Evolutionary conservation across 2,113 vertebrate species (phyloP).

Genomic region (Bubo blakistoni): DNA sequence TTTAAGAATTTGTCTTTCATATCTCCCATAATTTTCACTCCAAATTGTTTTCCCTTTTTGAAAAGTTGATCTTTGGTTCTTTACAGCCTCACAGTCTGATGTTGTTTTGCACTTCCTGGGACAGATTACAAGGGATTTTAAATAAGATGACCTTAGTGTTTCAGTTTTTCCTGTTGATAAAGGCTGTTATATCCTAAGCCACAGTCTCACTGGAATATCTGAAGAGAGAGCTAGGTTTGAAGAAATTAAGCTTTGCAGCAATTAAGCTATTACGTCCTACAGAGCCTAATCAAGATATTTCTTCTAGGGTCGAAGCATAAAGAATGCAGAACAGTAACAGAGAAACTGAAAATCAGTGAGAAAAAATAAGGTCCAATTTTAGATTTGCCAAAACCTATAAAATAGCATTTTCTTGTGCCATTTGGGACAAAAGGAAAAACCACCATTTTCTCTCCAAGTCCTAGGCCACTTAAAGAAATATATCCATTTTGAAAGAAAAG

Average conservation of each 20-base stretch:
- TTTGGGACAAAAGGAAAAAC: not conserved
- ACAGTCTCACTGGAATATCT: not conserved
- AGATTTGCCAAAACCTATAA: not conserved
- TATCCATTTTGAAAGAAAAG: not conserved
- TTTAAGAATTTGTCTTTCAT: not conserved
- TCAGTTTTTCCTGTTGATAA: not conserved
- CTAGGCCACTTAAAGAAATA: not conserved
- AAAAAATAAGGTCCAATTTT: not conserved
- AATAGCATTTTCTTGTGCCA: not conserved
- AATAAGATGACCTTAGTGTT: not conserved
- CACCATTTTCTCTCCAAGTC: not conserved
- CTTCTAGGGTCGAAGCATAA: not conserved
- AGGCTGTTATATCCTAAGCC: not conserved
- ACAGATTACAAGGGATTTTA: not conserved
- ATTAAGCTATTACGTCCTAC: not conserved
- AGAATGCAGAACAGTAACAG: not conserved
- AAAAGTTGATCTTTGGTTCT: not conserved
- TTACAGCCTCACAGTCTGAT: not conserved
- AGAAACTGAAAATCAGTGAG: not conserved
- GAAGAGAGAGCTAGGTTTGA: not conserved
- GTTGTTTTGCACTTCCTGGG: not conserved
- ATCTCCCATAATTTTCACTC: not conserved
- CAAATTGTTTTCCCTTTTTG: not conserved
- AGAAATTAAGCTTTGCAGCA: conserved; percentile 9
- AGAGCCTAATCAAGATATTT: not conserved